A percentile compares a stretch with the other conserved stretches of the same genome.
Conservation (phyloP, 2,113 vertebrate species). For the Stictonetta naevosa region DNA sequence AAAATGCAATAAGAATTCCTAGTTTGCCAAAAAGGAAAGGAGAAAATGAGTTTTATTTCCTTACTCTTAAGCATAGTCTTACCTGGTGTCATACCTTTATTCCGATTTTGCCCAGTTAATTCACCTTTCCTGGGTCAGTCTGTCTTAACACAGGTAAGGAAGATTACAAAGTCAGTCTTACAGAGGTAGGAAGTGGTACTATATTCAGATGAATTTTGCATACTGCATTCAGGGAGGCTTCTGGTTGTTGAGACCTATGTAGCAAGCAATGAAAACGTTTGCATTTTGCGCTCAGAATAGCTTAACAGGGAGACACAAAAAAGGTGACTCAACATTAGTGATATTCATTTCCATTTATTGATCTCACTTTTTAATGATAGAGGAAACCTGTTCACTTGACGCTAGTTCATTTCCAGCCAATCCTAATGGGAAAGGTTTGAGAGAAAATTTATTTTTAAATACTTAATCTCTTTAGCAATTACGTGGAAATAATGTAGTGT, state of each 20-base stretch:
- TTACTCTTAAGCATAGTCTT: not conserved
- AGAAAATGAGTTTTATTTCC: not conserved
- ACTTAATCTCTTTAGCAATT: conserved; percentile 37
- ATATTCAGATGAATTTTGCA: not conserved
- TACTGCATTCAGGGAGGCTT: not conserved
- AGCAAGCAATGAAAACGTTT: not conserved
- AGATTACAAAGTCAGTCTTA: not conserved
- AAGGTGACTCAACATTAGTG: not conserved
- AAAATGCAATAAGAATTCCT: not conserved
- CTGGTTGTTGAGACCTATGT: not conserved
- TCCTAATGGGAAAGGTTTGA: conserved; percentile 10
- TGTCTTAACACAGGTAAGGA: not conserved
- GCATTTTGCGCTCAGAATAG: not conserved
- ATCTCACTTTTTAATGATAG: conserved; percentile 12
- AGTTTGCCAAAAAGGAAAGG: not conserved
- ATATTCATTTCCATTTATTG: conserved; percentile 15
- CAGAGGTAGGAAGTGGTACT: not conserved
- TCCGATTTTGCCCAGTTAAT: not conserved
- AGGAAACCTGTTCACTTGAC: not conserved
- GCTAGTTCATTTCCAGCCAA: conserved; percentile 14
- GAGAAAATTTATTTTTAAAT: conserved; percentile 31
- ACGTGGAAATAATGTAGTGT: not conserved
- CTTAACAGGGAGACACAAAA: not conserved
- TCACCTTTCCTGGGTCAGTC: not conserved
- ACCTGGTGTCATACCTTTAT: not conserved